phyloP scores from a whole-genome alignment of 2,113 vertebrate genomes.

The Eurypyga helias region DNA sequence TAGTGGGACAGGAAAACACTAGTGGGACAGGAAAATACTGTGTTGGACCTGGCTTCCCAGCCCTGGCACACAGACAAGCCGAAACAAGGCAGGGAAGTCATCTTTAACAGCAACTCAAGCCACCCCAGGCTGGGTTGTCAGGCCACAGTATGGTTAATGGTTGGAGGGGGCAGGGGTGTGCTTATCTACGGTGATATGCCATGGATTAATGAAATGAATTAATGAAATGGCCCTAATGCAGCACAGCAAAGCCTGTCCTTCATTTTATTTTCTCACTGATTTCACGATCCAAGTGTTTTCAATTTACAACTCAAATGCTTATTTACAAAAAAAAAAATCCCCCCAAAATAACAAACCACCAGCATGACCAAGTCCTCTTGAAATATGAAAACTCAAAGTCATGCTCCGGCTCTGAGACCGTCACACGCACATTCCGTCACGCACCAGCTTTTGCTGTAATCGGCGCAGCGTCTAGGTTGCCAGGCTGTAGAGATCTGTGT shows the following conservation, averaged over 20 bases:
- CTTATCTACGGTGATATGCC: not conserved
- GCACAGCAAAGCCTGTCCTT: not conserved
- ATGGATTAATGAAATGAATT: not conserved
- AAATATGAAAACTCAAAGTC: conserved; percentile 13
- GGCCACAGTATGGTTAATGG: not conserved
- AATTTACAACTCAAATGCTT: conserved; percentile 58
- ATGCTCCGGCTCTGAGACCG: not conserved
- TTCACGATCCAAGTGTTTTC: conserved; percentile 48
- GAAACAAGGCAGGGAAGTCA: not conserved
- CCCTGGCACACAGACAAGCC: not conserved
- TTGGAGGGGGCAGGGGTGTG: not conserved
- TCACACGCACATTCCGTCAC: conserved; percentile 7
- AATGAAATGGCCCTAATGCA: not conserved
- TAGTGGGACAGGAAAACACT: not conserved
- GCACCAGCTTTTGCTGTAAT: conserved; percentile 30
- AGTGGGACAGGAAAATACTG: not conserved
- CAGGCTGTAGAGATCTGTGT: not conserved
- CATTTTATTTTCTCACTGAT: conserved; percentile 46
- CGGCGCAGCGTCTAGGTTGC: not conserved
- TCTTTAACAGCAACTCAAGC: not conserved
- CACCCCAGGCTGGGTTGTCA: not conserved
- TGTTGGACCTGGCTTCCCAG: not conserved
- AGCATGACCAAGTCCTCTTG: conserved; percentile 6
- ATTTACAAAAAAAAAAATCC: conserved; percentile 23
- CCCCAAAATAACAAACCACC: too few relatives aligned